Conservation (phyloP, 2,113 vertebrate genomes). For the Poicephalus gulielmi region DNA sequence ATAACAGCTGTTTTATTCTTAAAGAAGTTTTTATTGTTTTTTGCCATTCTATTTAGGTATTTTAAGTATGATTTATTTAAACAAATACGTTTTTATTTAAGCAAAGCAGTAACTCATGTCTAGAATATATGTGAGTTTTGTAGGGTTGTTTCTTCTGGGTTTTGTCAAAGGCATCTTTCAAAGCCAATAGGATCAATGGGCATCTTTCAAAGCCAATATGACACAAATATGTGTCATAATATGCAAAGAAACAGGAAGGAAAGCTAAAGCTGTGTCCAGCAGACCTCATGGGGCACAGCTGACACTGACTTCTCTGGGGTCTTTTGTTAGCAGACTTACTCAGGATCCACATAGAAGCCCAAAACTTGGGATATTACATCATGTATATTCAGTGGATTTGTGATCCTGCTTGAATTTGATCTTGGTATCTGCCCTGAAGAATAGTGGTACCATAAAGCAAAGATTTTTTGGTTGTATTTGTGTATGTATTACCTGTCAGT, state of each 20-base stretch:
- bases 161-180: neutral
- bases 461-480: neutral
- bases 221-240: neutral
- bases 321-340: neutral
- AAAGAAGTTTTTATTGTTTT: neutral
- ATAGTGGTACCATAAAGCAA: neutral
- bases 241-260: neutral
- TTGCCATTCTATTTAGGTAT: neutral
- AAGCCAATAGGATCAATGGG: neutral
- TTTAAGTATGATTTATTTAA: neutral
- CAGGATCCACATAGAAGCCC: neutral
- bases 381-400: neutral
- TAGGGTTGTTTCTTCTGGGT: neutral
- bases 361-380: neutral
- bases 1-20: neutral
- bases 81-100: neutral
- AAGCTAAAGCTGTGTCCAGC: neutral
- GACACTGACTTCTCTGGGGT: neutral
- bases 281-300: neutral
- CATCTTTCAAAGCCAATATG: neutral
- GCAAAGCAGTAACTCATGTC: neutral
- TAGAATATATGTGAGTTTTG: neutral
- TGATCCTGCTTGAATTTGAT: neutral
- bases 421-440: neutral
- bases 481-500: neutral